These are phyloP conservation scores for Amblyornis subalaris DNA, from an alignment of 2,113 vertebrate species.

Conservation along the genomic window DNA sequence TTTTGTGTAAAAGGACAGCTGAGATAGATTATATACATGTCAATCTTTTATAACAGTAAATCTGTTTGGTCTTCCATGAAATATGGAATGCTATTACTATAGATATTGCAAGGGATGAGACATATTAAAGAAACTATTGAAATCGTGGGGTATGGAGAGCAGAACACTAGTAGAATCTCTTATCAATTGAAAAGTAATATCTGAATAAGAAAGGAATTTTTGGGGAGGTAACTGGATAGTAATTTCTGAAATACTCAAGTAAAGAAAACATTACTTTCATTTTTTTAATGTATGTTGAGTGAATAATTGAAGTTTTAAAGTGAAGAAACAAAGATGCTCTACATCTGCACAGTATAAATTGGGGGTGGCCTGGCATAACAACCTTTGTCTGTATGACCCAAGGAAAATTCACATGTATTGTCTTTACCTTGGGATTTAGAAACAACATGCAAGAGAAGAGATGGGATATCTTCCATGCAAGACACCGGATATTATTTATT, in stretches of 20 bases:
- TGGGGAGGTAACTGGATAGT: background rate
- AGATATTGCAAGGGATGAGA: background rate
- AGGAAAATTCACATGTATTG: background rate
- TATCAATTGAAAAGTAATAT: background rate
- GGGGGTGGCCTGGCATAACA: background rate
- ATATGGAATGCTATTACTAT: background rate
- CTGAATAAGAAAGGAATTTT: background rate
- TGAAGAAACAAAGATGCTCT: background rate
- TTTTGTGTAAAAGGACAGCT: constrained; percentile 14
- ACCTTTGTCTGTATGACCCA: background rate
- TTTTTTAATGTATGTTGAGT: background rate
- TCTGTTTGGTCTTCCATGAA: constrained; percentile 26
- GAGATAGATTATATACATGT: background rate
- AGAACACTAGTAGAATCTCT: background rate
- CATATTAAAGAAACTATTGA: background rate
- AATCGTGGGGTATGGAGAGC: background rate
- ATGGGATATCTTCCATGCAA: background rate
- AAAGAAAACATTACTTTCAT: background rate
- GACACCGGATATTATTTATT: background rate
- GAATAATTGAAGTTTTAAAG: background rate
- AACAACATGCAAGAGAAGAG: background rate
- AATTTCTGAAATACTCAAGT: background rate
- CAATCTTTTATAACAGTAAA: background rate
- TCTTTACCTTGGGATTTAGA: background rate
- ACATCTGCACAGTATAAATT: background rate